These are phyloP conservation scores for Odontesthes bonariensis DNA, from an alignment of 2,113 vertebrate species.

Conservation along the genomic window DNA sequence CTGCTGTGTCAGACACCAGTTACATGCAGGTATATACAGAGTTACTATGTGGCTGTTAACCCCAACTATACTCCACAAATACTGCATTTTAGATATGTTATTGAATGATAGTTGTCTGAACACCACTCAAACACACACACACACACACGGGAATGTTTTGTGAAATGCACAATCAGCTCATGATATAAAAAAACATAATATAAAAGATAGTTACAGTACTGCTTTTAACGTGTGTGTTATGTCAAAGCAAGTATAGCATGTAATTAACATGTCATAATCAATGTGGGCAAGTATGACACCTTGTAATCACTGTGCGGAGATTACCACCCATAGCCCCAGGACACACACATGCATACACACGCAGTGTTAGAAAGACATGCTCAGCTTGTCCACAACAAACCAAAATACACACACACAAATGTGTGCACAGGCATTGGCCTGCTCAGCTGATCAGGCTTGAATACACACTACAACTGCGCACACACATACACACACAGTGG, in stretches of 20 bases:
- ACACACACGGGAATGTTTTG: too few relatives aligned
- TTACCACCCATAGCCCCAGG: slow-evolving; percentile 91
- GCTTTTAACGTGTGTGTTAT: slow-evolving; percentile 52
- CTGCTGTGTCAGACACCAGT: too few relatives aligned
- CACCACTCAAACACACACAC: too few relatives aligned
- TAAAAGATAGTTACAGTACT: not conserved
- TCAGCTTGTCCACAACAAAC: slow-evolving; percentile 26
- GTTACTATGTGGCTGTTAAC: too few relatives aligned
- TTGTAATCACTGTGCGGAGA: slow-evolving; percentile 94
- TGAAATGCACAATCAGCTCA: not conserved
- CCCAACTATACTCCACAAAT: too few relatives aligned
- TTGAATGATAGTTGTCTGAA: too few relatives aligned
- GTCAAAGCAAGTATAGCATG: slow-evolving; percentile 94
- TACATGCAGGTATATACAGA: too few relatives aligned
- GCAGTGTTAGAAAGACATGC: slow-evolving; percentile 10
- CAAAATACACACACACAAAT: slow-evolving; percentile 6
- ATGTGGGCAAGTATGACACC: slow-evolving; percentile 92
- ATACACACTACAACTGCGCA: slow-evolving; percentile 49
- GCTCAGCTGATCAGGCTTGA: slow-evolving; percentile 47
- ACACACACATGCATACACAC: slow-evolving; percentile 28
- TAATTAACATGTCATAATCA: slow-evolving; percentile 99
- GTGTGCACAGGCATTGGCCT: slow-evolving; percentile 26
- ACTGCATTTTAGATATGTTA: too few relatives aligned
- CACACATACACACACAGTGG: slow-evolving; percentile 78
- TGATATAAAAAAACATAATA: not conserved